Evolutionary conservation across 2,888 invertebrate genomes (phyloP).

Genomic region (Diarsia dahlii): DNA sequence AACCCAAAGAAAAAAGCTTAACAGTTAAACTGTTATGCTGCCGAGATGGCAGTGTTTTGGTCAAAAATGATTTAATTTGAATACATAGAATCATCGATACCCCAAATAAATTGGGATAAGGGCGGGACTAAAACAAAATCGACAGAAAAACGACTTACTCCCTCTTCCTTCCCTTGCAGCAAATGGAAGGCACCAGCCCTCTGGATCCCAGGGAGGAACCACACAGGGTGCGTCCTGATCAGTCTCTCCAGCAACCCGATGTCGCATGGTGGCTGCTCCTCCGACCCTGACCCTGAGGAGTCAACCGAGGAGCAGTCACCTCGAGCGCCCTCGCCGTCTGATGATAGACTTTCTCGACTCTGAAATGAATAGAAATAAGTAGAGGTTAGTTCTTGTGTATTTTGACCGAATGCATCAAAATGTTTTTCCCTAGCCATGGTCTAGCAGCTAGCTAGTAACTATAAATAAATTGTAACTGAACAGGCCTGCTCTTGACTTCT

Average conservation of each 20-base stretch:
- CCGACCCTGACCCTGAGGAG: constrained; percentile 90
- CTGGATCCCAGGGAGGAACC: constrained; percentile 98
- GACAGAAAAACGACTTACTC: constrained; percentile 90
- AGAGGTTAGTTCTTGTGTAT: background rate
- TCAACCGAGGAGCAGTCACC: constrained; percentile 91
- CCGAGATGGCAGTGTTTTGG: too few species aligned
- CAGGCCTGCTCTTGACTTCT: background rate
- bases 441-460: background rate
- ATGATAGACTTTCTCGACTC: constrained; percentile 93
- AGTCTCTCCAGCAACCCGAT: constrained; percentile 96
- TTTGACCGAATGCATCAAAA: background rate
- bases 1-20: background rate
- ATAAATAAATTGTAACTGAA: background rate
- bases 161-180: constrained; percentile 97
- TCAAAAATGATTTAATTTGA: too few species aligned
- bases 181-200: constrained; percentile 98
- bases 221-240: constrained; percentile 97
- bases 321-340: constrained; percentile 91
- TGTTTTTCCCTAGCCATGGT: background rate
- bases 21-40: background rate
- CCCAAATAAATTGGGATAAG: too few species aligned
- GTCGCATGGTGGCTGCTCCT: constrained; percentile 95
- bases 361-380: constrained; percentile 74
- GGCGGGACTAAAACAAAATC: too few species aligned
- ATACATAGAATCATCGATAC: too few species aligned